Base-by-base conservation (phyloP, 2,797 vertebrate species). In the Tenualosa ilisha region DNA sequence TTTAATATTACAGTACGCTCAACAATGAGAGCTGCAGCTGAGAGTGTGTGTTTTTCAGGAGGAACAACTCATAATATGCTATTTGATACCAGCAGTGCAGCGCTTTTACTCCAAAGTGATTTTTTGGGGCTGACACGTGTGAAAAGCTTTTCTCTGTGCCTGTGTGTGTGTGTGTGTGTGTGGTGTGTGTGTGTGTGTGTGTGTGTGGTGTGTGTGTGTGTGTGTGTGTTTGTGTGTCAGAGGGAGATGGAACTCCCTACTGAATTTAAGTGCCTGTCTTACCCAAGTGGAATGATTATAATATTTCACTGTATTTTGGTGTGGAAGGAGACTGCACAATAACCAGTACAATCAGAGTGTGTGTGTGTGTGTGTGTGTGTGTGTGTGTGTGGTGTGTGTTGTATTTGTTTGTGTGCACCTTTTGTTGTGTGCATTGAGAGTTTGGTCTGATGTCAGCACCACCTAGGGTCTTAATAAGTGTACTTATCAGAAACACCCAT, bases 191-290 rank as follows among this genome's bases (percentile, higher is more conserved):
- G 31, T 31, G 31, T 75, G 15, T 40, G 26, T 15, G 65, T 40
- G 7, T 68, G 65, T 12, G 24, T 37, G 6, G 68, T 43, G 9
- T 75, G 68, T 1, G 26, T 40, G 12, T 2, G 15, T 40, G 26
- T 15, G 65, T 40, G 7, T 68, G 65, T 12, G 24, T 37, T 12
- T 1, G 37, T 11, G 31, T 31, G 31, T 75, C 13, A 7, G 37
- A 20, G 68, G 3, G 13, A 46, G 72, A 79, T 40, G 37, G 40
- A 40, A 22, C 40, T 79, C 17, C 72, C 72, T 9, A 8, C 72
- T 20, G 31, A 75, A 75, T 75, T 75, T 40, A 43, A 68, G 68
- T 75, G 68, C 68, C 68, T 75, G 72, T 46, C 37, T 40, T 72
- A 79, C 37, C 72, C 72, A 79, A 79, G 40, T 46, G 17, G 6